Conservation (phyloP, 1,140 invertebrate genomes). For the Drosophila aff. region DNA sequence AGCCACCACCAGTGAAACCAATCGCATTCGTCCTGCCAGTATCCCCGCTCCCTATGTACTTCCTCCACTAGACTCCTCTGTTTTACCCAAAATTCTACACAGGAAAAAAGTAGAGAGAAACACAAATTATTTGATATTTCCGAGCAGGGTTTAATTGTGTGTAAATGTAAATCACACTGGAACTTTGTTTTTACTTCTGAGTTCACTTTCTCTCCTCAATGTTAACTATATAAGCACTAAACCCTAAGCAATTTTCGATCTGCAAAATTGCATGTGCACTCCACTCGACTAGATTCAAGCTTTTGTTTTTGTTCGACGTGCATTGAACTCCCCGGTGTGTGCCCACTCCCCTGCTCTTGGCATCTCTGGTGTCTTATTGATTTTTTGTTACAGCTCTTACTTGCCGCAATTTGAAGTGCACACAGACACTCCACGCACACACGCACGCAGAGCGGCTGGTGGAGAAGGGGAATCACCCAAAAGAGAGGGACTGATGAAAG, state of each 20-base stretch:
- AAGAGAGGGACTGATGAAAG: slow-evolving; percentile 34
- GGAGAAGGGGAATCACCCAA: neutral
- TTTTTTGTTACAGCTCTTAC: slow-evolving; percentile 69
- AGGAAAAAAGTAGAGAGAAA: neutral
- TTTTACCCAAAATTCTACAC: neutral
- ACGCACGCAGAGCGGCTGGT: neutral
- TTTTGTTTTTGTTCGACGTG: neutral
- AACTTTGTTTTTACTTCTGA: too few relatives aligned
- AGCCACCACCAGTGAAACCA: slow-evolving; percentile 9
- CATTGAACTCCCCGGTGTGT: slow-evolving; percentile 18
- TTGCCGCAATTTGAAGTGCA: slow-evolving; percentile 57
- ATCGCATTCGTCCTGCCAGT: neutral
- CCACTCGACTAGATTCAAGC: neutral
- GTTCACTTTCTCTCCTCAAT: too few relatives aligned
- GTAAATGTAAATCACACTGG: too few relatives aligned
- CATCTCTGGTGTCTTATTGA: slow-evolving; percentile 75
- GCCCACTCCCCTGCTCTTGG: slow-evolving; percentile 14
- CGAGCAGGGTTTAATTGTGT: too few relatives aligned
- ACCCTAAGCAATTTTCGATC: too few relatives aligned
- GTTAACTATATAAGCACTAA: too few relatives aligned
- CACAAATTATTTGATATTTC: too few relatives aligned
- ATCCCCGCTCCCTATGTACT: neutral
- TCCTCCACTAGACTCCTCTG: neutral
- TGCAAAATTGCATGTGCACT: too few relatives aligned
- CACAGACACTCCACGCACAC: slow-evolving; percentile 13